Base-by-base conservation (phyloP, 2,113 vertebrate species). In the Ophiodon elongatus region DNA sequence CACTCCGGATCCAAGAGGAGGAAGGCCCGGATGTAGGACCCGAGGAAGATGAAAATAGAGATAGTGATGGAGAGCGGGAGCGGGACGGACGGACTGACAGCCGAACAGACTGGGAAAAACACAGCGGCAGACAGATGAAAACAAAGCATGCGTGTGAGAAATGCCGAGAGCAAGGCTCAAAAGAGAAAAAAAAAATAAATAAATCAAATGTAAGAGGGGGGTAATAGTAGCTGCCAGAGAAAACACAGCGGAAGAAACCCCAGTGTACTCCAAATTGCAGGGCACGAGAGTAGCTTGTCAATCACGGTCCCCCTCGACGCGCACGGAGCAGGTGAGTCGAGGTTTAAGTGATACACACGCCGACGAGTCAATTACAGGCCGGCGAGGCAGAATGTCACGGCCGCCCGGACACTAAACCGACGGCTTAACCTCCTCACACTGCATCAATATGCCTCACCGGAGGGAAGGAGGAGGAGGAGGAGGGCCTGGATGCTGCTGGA, bases 281-380 rank as follows among this genome's bases (percentile, higher is more conserved):
- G 50, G 83, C 78, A 83, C 88, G 84, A 86, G 80, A 89, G 76
- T 19, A 79, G 78, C 80, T 77, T 94, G 90, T 94, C 94, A 93
- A 91, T 95, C 94, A 93, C 21, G 57, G 59, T 62, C 78, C 76
- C 74, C 76, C 78, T 60, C 67, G 84, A 92, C 86, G 74, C 66
- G 69, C 70, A 41, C 23, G 19, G 86, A 91, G 94, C 91, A 90
- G 91, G 93, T 92, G 94, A 94, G 73, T 65, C 3, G 64, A 79
- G 85, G 73, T 90, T 86, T 85, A 84, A 84, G 79, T 80, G 88
- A 92, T 79, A 88, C 82, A 84, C 84, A 91, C 81, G 78, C 82
- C 69, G 76, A 93, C 73, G 83, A 93, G 91, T 94, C 93, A 94
- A 93, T 94, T 94, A 94, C 84, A 88, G 92, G 66, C 88, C 27